Conservation (phyloP, 2,797 vertebrate species). For the Cirrhinus mrigala region DNA sequence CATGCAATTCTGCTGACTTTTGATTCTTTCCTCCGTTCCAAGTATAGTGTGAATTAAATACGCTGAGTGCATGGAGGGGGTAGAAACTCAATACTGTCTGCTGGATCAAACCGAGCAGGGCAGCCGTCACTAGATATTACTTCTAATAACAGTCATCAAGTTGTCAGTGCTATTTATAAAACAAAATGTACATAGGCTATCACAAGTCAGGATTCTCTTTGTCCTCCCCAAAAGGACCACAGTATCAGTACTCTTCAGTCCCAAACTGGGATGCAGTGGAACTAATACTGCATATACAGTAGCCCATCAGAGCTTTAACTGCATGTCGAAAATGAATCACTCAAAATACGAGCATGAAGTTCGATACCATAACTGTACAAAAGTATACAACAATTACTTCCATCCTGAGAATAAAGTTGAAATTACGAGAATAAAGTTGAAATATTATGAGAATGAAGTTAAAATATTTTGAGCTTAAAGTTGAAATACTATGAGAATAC, state of each 20-base stretch:
- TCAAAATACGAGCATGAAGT: neutral
- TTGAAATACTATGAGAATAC: too few species aligned
- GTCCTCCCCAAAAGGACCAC: neutral
- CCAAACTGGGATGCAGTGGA: too few species aligned
- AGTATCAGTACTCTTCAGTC: neutral
- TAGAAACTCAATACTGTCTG: constrained; percentile 54
- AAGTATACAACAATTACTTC: neutral
- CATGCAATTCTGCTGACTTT: constrained; percentile 50
- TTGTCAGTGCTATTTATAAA: constrained; percentile 53
- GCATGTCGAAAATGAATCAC: neutral
- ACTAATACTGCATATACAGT: neutral
- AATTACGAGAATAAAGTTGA: too few species aligned
- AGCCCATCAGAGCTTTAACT: neutral
- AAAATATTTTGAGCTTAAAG: too few species aligned
- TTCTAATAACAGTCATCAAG: constrained; percentile 58
- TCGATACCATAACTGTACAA: neutral
- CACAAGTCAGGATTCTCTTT: constrained; percentile 25
- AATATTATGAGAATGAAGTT: too few species aligned
- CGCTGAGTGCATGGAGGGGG: constrained; percentile 51
- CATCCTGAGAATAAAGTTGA: too few species aligned
- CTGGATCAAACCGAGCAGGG: constrained; percentile 44
- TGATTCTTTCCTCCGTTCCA: constrained; percentile 41
- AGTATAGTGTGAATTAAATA: constrained; percentile 53
- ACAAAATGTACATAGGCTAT: constrained; percentile 6
- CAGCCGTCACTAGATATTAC: constrained; percentile 56